Base-by-base conservation (phyloP, 2,888 invertebrate species). In the Lithodes maja region DNA sequence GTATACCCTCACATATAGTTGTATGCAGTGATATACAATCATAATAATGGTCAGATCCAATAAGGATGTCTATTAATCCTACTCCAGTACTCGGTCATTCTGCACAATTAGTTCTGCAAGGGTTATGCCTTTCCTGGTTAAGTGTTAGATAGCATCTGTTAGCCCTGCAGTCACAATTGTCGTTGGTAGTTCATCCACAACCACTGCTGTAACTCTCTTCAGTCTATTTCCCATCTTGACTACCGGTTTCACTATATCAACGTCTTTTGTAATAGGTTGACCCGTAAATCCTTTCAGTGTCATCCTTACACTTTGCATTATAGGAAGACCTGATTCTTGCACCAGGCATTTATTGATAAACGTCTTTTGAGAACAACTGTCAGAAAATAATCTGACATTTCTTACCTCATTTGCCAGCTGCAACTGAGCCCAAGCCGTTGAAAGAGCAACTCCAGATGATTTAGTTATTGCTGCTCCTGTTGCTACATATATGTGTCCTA, bases 201-300 rank as follows among this genome's bases (percentile, higher is more conserved):
- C 79, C 2, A 79, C 54, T 54, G 79, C 79, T 12, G 54, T 79
- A 1, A 79, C 15, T 79, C 79, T 79, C 54, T 79, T 54, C 5
- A 52, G n/a, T 54, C 79, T 52, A 15, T 79, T 79, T 52, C 79
- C 79, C 79, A 79, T 79, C 33, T 17, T 79, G 54, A 79, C 5
- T n/a, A 2, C 15, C 33, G 79, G 79, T 54, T 17, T 79, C 1
- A 79, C 79, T 50, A 79, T 79, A 2, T 79, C 53, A 12, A 53
- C 52, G 17, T 53, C 79, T 15, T 79, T 50, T 3, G 53, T 52
- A 12, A 9, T 79, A 53, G 79, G 53, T 17, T 79, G 9, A 79
- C 79, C 53, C 52, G 53, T 79, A 53, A 79, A 79, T 79, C 79
- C 52, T 79, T 79, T n/a, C 53, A 79, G 53, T 50, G 79, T 79